A percentile compares a stretch with the other conserved stretches of the same genome.
phyloP scores from a whole-genome alignment of 2,797 vertebrate genomes.

The Eurystomus glaucurus region DNA sequence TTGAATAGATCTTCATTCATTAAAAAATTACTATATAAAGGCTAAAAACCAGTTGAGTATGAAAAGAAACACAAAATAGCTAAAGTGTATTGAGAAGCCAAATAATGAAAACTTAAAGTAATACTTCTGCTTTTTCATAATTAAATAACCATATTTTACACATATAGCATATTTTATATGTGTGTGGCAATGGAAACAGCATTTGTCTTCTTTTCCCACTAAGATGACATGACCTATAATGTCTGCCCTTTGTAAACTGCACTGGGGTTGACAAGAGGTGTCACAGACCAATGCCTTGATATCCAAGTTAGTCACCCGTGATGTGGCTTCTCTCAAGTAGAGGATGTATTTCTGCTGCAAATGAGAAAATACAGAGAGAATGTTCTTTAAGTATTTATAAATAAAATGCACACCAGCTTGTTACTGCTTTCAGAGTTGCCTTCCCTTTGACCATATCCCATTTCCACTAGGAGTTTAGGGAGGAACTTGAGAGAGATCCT shows the following conservation, averaged over 20 bases:
- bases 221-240: neutral
- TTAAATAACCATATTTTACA: neutral
- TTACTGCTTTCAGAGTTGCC: neutral
- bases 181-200: neutral
- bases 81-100: neutral
- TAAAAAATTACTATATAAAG: neutral
- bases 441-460: neutral
- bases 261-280: neutral
- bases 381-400: neutral
- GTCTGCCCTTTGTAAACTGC: neutral
- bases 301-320: fast-evolving
- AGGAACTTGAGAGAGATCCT: fast-evolving
- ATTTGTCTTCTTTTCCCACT: neutral
- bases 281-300: neutral
- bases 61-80: neutral
- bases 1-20: neutral
- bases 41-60: neutral
- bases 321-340: neutral
- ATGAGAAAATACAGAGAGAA: neutral
- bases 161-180: fast-evolving
- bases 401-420: too few relatives aligned
- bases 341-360: neutral
- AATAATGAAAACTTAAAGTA: neutral
- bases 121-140: neutral
- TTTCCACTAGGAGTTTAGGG: neutral